Evolutionary conservation across 2,888 invertebrate genomes (phyloP).

Genomic region (Rhaphigaster nebulosa): DNA sequence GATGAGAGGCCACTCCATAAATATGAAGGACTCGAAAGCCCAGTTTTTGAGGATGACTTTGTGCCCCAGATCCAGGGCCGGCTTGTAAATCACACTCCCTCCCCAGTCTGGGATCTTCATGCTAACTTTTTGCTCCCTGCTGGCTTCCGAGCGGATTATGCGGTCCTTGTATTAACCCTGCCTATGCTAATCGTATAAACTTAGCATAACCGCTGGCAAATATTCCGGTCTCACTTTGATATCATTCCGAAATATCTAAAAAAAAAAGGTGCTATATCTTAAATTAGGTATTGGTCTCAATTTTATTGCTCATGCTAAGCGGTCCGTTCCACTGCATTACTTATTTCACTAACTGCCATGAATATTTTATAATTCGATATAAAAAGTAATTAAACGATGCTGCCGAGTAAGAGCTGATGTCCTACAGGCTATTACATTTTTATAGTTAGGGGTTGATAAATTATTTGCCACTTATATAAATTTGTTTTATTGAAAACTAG

Average conservation of each 20-base stretch:
- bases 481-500: no score
- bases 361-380: no score
- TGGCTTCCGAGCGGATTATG: background rate
- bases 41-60: conserved; percentile 37
- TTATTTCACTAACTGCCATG: no score
- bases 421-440: no score
- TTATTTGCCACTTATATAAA: no score
- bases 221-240: background rate
- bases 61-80: background rate
- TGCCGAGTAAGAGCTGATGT: no score
- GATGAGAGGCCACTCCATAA: conserved; percentile 33
- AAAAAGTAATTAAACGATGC: no score
- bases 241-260: background rate
- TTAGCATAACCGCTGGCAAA: background rate
- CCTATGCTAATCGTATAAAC: background rate
- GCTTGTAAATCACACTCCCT: background rate
- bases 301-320: no score
- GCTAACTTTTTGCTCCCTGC: conserved; percentile 9
- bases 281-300: no score
- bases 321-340: no score
- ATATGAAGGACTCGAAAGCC: conserved; percentile 41
- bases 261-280: no score
- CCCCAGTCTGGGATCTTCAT: background rate
- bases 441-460: no score
- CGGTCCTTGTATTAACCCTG: background rate